These are phyloP conservation scores for Drosophila suzukii DNA, from an alignment of 1,140 invertebrate species.

Conservation along the genomic window DNA sequence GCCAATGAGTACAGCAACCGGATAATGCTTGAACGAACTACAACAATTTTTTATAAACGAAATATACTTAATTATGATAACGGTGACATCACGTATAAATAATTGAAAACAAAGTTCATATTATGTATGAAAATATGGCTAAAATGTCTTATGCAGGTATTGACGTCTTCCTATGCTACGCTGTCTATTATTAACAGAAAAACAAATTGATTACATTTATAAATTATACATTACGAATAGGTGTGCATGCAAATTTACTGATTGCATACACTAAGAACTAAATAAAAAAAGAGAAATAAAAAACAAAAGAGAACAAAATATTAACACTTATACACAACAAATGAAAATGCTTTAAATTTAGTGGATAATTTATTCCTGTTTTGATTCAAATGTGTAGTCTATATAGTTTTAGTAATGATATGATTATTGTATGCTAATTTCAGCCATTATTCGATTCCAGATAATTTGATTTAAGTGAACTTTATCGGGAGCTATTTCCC, in stretches of 20 bases:
- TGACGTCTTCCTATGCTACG: constrained; percentile 85
- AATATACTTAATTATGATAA: constrained; percentile 43
- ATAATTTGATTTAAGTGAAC: constrained; percentile 26
- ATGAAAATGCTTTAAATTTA: constrained; percentile 49
- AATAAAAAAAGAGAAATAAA: constrained; percentile 7
- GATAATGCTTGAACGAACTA: constrained; percentile 61
- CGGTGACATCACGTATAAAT: constrained; percentile 47
- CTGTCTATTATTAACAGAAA: constrained; percentile 85
- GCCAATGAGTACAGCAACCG: constrained; percentile 25
- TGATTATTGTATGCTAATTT: constrained; percentile 37
- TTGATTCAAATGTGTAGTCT: constrained; percentile 16
- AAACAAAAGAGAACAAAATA: constrained; percentile 15
- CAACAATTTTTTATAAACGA: constrained; percentile 59
- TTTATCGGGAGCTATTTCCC: constrained; percentile 24
- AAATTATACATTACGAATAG: constrained; percentile 77
- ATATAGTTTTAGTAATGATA: constrained; percentile 10
- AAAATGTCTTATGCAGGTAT: constrained; percentile 85
- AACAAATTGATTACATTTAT: constrained; percentile 64
- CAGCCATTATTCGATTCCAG: constrained; percentile 18
- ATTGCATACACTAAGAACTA: constrained; percentile 43
- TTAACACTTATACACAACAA: constrained; percentile 45
- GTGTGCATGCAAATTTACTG: constrained; percentile 56
- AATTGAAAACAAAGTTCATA: constrained; percentile 76
- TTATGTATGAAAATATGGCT: constrained; percentile 82
- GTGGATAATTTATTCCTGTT: constrained; percentile 16